These are phyloP conservation scores for Formica selysi DNA, from an alignment of 1,140 invertebrate species.

Conservation along the genomic window DNA sequence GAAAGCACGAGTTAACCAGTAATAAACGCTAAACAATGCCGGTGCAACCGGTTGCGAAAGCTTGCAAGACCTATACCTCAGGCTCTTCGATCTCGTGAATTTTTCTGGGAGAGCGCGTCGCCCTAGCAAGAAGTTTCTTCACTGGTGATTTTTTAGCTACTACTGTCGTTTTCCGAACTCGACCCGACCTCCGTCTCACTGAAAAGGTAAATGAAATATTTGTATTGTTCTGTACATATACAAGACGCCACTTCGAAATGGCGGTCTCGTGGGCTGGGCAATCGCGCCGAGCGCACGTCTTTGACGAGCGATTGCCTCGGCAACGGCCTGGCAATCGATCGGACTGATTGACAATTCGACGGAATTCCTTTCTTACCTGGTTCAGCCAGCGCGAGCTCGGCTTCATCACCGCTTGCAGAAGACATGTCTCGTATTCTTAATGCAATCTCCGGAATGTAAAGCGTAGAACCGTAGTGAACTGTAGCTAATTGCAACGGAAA, in stretches of 20 bases:
- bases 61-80: constrained; percentile 46
- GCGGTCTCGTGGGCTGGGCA: constrained; percentile 67
- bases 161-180: constrained; percentile 74
- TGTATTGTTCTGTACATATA: constrained; percentile 49
- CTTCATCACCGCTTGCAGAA: constrained; percentile 83
- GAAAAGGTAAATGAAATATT: constrained; percentile 51
- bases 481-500: constrained; percentile 43
- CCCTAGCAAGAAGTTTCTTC: constrained; percentile 77
- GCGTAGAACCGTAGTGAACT: constrained; percentile 57
- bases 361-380: constrained; percentile 74
- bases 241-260: constrained; percentile 79
- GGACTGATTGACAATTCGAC: neutral
- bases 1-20: neutral
- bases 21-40: neutral
- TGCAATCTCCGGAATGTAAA: constrained; percentile 71
- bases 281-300: constrained; percentile 48
- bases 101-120: constrained; percentile 73
- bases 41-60: neutral
- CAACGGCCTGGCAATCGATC: neutral
- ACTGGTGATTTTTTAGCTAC: constrained; percentile 78
- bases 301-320: neutral
- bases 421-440: constrained; percentile 76
- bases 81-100: constrained; percentile 76
- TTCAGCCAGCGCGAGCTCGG: constrained; percentile 77
- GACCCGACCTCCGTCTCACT: constrained; percentile 81